Evolutionary conservation across 2,113 vertebrate genomes (phyloP), one percentile per base, ranked within the genome.

Genomic region (Nasalis larvatus): DNA sequence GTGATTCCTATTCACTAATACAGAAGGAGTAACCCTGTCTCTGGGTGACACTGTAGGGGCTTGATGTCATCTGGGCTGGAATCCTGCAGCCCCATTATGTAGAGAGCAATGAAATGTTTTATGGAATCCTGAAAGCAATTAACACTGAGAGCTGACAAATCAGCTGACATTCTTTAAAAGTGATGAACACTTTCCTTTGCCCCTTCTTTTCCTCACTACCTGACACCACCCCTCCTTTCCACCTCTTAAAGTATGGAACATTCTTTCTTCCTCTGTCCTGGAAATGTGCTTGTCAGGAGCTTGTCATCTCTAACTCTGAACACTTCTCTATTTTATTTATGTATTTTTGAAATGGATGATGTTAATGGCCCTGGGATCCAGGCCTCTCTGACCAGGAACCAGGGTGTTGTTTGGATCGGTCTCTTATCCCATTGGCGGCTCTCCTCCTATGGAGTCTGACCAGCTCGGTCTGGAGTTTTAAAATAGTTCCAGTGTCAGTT

Each of bases 61-160:
- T 96, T 97, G 85, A 73, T 92, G 40, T 98, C 95, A 97, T 92
- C 97, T 89, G 0, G 73, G 95, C 94, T 98, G 93, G 94, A 97
- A 96, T 98, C 97, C 98, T 98, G 97, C 92, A 98, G 95, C 88
- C 87, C 81, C 89, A 87, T 96, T 95, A 96, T 95, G 88, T 88
- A 98, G 95, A 97, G 69, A 98, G 91, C 97, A 98, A 96, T 98
- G 97, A 97, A 96, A 98, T 97, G 92, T 98, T 98, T 98, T 98
- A 98, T 97, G 97, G 95, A 97, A 98, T 97, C 97, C 97, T 92
- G 76, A 96, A 98, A 97, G 92, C 97, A 98, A 78, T 98, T 97
- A 98, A 97, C 97, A 42, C 83, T 0, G 0, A 97, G 92, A 97
- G 81, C 91, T 97, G 97, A 98, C 97, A 97, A 97, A 98, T 97